These are phyloP conservation scores for Xestia sexstrigata DNA, from an alignment of 2,888 invertebrate genomes.

Conservation along the genomic window DNA sequence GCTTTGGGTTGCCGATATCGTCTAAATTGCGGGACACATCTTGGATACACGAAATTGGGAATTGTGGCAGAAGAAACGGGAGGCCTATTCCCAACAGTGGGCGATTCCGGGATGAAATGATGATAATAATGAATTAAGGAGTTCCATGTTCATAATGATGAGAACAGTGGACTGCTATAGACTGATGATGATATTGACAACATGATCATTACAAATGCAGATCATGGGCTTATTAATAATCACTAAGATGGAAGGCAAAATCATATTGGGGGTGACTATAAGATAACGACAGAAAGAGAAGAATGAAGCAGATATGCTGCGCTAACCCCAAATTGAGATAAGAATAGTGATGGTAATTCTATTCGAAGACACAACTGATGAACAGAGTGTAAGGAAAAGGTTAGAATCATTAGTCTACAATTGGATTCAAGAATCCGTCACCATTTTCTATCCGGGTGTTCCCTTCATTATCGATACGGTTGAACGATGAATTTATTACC, in stretches of 20 bases:
- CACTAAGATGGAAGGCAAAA: neutral
- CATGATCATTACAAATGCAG: too few relatives aligned
- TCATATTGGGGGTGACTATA: neutral
- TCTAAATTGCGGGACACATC: neutral
- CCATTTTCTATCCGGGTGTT: neutral
- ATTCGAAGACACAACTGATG: neutral
- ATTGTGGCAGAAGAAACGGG: neutral
- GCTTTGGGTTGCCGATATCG: neutral
- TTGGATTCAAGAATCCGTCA: neutral
- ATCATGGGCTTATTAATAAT: neutral
- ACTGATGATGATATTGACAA: neutral
- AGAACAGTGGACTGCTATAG: neutral
- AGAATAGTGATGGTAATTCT: neutral
- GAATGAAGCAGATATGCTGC: too few relatives aligned
- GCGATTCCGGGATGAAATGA: neutral
- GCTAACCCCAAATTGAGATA: neutral
- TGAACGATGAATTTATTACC: conserved; percentile 22
- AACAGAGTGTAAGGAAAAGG: too few relatives aligned
- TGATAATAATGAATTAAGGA: neutral
- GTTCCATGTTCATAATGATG: neutral
- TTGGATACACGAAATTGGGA: neutral
- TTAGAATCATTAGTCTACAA: neutral
- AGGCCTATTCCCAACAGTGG: neutral
- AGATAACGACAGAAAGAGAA: neutral
- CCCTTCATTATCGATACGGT: neutral